These are phyloP conservation scores for Otolemur garnettii DNA, from an alignment of 2,113 vertebrate species.

Conservation along the genomic window DNA sequence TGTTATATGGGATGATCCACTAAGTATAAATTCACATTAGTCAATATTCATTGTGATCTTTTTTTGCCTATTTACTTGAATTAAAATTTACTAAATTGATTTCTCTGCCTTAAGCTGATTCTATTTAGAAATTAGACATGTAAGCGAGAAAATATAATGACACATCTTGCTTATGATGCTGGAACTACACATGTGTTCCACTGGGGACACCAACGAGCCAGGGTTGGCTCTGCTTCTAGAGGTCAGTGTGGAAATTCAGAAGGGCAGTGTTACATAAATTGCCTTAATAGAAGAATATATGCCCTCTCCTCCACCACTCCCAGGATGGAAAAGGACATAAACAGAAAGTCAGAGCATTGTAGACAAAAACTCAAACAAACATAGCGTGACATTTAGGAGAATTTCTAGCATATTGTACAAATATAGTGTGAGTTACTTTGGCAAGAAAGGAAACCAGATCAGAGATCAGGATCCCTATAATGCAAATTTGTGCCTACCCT, in stretches of 20 bases:
- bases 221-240: not conserved
- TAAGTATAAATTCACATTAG: not conserved
- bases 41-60: not conserved
- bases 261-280: not conserved
- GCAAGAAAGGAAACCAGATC: not conserved
- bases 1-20: not conserved
- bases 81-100: not conserved
- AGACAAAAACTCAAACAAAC: not conserved
- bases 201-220: not conserved
- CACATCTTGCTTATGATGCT: not conserved
- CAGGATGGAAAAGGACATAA: not conserved
- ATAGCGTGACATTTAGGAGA: not conserved
- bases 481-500: not conserved
- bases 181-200: not conserved
- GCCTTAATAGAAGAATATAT: not conserved
- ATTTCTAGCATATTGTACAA: not conserved
- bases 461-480: not conserved
- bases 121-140: not conserved
- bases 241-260: not conserved
- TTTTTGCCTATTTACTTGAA: not conserved
- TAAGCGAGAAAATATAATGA: not conserved
- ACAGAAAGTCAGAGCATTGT: not conserved
- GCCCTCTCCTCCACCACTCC: not conserved
- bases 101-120: not conserved
- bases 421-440: not conserved